These are phyloP conservation scores for Heliconius congener DNA, from an alignment of 1,140 invertebrate species.

Conservation along the genomic window DNA sequence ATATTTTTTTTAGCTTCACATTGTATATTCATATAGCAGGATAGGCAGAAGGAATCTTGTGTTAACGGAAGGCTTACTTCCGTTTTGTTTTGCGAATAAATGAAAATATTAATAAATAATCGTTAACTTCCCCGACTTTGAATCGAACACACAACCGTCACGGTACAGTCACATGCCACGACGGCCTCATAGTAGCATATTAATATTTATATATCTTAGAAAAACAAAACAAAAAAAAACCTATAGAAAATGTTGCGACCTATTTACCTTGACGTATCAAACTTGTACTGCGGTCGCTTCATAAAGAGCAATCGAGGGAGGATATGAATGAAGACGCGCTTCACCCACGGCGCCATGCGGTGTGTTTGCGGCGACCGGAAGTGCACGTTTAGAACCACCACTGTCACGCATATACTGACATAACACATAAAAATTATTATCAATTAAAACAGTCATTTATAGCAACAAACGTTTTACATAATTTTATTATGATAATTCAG, in stretches of 20 bases:
- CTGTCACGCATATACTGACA: slow-evolving; percentile 97
- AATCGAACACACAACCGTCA: too few species aligned
- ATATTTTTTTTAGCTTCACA: too few species aligned
- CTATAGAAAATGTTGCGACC: neutral
- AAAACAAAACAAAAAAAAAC: neutral
- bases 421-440: neutral
- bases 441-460: neutral
- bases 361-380: slow-evolving; percentile 99
- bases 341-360: slow-evolving; percentile 98
- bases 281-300: slow-evolving; percentile 93
- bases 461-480: neutral
- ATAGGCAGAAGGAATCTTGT: too few species aligned
- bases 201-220: neutral
- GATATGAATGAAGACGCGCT: slow-evolving; percentile 97
- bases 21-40: too few species aligned
- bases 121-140: too few species aligned
- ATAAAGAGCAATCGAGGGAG: slow-evolving; percentile 95
- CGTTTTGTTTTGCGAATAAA: too few species aligned
- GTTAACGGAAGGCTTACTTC: too few species aligned
- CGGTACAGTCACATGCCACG: too few species aligned
- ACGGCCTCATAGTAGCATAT: neutral
- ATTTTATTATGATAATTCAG: too few species aligned
- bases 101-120: too few species aligned
- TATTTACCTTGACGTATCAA: slow-evolving; percentile 83
- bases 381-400: slow-evolving; percentile 99